phyloP scores from a whole-genome alignment of 2,797 vertebrate genomes.

The Pteronotus mesoamericanus region DNA sequence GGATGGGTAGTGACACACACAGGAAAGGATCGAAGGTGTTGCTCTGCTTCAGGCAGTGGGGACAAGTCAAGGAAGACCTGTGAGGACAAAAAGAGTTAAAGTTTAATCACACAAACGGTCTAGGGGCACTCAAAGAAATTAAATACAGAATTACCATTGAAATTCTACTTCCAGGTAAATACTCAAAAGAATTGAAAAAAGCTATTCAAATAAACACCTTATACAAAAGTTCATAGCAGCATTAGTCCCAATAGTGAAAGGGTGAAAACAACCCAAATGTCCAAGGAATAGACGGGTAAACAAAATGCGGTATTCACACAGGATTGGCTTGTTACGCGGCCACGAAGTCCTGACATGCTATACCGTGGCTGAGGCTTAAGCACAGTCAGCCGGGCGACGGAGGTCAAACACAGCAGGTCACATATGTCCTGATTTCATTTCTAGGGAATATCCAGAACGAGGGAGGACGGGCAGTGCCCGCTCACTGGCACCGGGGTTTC shows the following conservation, averaged over 20 bases:
- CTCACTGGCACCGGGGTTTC: background rate
- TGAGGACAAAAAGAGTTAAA: background rate
- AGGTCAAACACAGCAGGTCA: background rate
- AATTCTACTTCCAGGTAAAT: background rate
- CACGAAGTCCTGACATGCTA: background rate
- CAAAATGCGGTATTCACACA: background rate
- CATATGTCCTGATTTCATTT: background rate
- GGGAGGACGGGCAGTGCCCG: no score
- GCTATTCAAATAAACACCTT: background rate
- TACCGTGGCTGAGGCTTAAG: background rate
- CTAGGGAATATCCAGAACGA: background rate
- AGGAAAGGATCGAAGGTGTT: slow-evolving; percentile 96
- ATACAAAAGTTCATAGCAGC: background rate
- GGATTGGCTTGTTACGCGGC: background rate
- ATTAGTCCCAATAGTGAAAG: background rate
- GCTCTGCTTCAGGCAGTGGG: slow-evolving; percentile 96
- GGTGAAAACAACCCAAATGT: background rate
- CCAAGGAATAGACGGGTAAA: background rate
- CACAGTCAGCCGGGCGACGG: background rate
- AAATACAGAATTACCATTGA: background rate
- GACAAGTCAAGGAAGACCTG: slow-evolving; percentile 96
- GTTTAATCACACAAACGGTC: background rate
- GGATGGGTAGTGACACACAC: slow-evolving; percentile 95
- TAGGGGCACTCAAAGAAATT: background rate
- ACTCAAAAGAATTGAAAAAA: background rate